These are phyloP conservation scores for Epistrophella euchroma DNA, from an alignment of 2,888 invertebrate species.

Conservation along the genomic window DNA sequence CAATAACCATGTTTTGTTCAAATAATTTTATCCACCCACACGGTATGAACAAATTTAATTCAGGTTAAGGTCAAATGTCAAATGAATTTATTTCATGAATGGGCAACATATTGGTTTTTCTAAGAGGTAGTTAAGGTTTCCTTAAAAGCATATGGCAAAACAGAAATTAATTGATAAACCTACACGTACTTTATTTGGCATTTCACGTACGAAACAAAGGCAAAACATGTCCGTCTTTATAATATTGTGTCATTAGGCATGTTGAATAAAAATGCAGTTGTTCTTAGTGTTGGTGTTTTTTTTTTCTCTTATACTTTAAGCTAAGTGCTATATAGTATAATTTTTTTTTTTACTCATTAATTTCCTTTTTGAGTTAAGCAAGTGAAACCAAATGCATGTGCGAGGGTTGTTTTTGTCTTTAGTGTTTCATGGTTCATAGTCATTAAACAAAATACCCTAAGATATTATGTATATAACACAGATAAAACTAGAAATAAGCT, in stretches of 20 bases:
- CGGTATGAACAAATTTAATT: not conserved
- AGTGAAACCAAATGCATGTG: slow-evolving; percentile 27
- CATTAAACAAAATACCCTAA: slow-evolving; percentile 19
- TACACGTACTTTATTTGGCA: slow-evolving; percentile 22
- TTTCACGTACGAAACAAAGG: slow-evolving; percentile 7
- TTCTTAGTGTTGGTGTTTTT: not conserved
- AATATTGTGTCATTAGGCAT: slow-evolving; percentile 11
- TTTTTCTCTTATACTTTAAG: not conserved
- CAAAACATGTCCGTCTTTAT: not conserved
- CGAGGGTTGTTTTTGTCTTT: slow-evolving; percentile 12
- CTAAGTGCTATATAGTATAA: not conserved
- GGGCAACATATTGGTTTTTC: not conserved
- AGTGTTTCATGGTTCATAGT: slow-evolving; percentile 30
- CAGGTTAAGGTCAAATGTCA: slow-evolving; percentile 13
- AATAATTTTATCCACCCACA: not conserved
- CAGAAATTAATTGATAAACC: slow-evolving; percentile 17
- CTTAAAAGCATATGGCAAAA: slow-evolving; percentile 4
- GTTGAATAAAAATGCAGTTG: not conserved
- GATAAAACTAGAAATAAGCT: slow-evolving; percentile 3
- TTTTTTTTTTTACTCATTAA: slow-evolving; percentile 14
- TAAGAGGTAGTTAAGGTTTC: slow-evolving; percentile 6
- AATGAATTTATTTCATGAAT: slow-evolving; percentile 14
- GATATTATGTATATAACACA: not conserved
- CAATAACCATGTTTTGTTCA: not conserved
- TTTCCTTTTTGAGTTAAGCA: slow-evolving; percentile 23